Evolutionary conservation across 2,888 invertebrate genomes (phyloP).

Genomic region (Chydorus sphaericus): DNA sequence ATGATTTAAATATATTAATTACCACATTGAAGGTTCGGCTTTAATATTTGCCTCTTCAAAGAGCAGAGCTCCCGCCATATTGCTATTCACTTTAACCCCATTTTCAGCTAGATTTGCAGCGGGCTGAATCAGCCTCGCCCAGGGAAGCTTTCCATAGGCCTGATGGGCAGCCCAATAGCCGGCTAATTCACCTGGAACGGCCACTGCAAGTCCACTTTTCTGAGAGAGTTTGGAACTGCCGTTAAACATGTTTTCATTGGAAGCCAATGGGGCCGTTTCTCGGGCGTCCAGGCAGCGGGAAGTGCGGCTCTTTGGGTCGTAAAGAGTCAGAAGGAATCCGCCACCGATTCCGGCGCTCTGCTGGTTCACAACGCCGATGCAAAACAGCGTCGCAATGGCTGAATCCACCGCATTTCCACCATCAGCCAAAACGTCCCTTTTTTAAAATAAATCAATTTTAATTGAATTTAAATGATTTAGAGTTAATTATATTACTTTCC

Average conservation of each 20-base stretch:
- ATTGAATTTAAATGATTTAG: not conserved
- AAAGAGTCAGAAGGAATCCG: conserved; percentile 72
- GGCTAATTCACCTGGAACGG: conserved; percentile 75
- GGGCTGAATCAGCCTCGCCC: conserved; percentile 63
- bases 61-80: conserved; percentile 33
- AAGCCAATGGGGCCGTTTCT: conserved; percentile 55
- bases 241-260: conserved; percentile 51
- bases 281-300: conserved; percentile 55
- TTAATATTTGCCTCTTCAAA: not conserved
- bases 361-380: conserved; percentile 67
- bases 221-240: conserved; percentile 33
- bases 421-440: conserved; percentile 50
- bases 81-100: conserved; percentile 53
- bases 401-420: conserved; percentile 68
- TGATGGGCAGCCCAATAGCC: conserved; percentile 68
- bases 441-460: conserved; percentile 15
- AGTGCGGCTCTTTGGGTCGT: conserved; percentile 36
- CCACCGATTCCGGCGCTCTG: conserved; percentile 83
- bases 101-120: conserved; percentile 55
- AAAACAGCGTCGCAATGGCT: conserved; percentile 68
- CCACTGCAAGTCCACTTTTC: conserved; percentile 53
- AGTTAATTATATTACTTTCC: conserved; percentile 41
- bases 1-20: conserved; percentile 20
- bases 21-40: conserved; percentile 12
- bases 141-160: conserved; percentile 47